Conservation (phyloP, 1,140 invertebrate genomes). For the Manduca sexta region DNA sequence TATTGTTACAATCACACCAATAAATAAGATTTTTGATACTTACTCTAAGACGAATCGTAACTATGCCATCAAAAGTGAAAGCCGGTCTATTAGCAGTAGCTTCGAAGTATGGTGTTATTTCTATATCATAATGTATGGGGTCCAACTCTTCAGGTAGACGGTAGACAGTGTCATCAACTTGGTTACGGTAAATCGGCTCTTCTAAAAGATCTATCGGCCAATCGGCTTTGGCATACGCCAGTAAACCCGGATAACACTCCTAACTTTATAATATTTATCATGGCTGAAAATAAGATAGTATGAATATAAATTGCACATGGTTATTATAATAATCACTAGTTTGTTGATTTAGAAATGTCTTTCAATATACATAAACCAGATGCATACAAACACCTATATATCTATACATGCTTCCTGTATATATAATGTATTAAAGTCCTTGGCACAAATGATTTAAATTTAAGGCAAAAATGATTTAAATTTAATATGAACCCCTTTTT, state of each 20-base stretch:
- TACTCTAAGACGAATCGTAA: constrained; percentile 69
- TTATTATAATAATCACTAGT: no score
- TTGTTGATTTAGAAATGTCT: no score
- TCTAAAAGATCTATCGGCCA: constrained; percentile 40
- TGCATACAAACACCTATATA: no score
- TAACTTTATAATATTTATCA: constrained; percentile 22
- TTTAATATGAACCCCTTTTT: no score
- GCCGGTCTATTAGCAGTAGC: constrained; percentile 49
- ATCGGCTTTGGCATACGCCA: constrained; percentile 31
- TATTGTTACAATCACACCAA: no score
- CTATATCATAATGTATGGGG: constrained; percentile 44
- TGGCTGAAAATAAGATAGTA: constrained; percentile 28
- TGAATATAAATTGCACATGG: no score
- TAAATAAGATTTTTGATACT: constrained; percentile 24
- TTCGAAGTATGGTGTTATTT: constrained; percentile 74
- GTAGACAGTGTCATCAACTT: constrained; percentile 30
- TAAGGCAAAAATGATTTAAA: no score
- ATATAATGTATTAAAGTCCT: no score
- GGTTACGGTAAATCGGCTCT: constrained; percentile 11
- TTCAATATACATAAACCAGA: no score
- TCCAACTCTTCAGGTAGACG: constrained; percentile 55
- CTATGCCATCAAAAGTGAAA: constrained; percentile 77
- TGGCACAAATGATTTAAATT: no score
- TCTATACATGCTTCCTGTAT: no score
- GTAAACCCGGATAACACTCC: constrained; percentile 28